Conservation (phyloP, 2,113 vertebrate species). For the Caranx ignobilis region DNA sequence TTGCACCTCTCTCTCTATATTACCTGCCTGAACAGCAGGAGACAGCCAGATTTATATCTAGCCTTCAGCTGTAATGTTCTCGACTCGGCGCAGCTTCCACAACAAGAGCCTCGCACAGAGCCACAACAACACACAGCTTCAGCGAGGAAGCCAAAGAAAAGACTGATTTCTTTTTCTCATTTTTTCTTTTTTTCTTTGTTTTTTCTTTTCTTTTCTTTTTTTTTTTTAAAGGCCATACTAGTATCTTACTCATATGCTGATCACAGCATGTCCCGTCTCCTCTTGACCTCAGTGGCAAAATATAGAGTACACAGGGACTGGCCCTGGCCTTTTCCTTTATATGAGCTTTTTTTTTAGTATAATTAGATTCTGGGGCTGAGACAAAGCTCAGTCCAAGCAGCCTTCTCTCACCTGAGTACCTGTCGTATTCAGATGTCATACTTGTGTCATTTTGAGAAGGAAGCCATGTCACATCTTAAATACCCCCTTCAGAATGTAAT, state of each 20-base stretch:
- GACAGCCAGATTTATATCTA: constrained; percentile 74
- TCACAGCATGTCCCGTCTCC: constrained; percentile 18
- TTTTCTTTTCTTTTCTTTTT: too few relatives aligned
- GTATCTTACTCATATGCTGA: constrained; percentile 57
- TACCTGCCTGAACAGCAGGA: constrained; percentile 60
- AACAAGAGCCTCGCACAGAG: constrained; percentile 19
- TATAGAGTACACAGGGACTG: constrained; percentile 32
- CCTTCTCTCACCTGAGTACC: constrained; percentile 36
- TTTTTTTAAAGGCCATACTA: constrained; percentile 12
- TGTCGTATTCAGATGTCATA: constrained; percentile 53
- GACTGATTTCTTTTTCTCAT: not conserved
- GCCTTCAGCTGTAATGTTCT: constrained; percentile 74
- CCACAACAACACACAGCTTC: not conserved
- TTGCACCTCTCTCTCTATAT: constrained; percentile 42
- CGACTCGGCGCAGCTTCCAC: constrained; percentile 52
- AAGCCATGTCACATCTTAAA: constrained; percentile 60
- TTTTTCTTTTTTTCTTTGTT: too few relatives aligned
- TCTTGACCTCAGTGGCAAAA: constrained; percentile 13
- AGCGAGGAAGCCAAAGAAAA: not conserved
- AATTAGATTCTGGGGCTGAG: constrained; percentile 68
- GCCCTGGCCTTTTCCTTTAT: constrained; percentile 62
- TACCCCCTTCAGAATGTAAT: constrained; percentile 62
- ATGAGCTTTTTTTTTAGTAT: constrained; percentile 41
- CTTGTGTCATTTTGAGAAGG: constrained; percentile 38
- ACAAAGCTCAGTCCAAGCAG: constrained; percentile 29